phyloP scores from a whole-genome alignment of 2,888 invertebrate species.

The Cosmopolites sordidus region DNA sequence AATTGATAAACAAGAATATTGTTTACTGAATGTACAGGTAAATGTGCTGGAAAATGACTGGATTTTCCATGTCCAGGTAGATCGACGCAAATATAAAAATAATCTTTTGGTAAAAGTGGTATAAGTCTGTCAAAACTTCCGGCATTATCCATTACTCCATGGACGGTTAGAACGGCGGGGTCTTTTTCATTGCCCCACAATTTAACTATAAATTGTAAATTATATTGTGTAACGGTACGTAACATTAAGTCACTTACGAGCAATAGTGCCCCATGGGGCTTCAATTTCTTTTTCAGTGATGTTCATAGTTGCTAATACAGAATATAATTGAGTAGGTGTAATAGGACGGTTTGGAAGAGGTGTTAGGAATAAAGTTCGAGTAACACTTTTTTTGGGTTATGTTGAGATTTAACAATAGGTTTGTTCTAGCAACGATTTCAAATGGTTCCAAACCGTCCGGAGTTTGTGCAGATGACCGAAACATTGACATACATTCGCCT shows the following conservation, averaged over 20 bases:
- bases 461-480: too few species aligned
- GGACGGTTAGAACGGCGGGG: conserved; percentile 55
- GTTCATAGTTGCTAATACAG: conserved; percentile 13
- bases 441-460: too few species aligned
- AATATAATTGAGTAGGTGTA: too few species aligned
- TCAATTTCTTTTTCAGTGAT: conserved; percentile 29
- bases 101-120: conserved; percentile 50
- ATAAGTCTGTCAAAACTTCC: conserved; percentile 57
- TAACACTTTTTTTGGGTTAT: too few species aligned
- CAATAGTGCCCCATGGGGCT: conserved; percentile 36
- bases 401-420: too few species aligned
- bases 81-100: conserved; percentile 52
- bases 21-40: conserved; percentile 46
- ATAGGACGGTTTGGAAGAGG: too few species aligned
- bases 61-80: conserved; percentile 61
- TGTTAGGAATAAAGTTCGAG: too few species aligned
- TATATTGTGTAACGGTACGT: too few species aligned
- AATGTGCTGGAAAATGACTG: conserved; percentile 49
- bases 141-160: conserved; percentile 59
- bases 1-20: conserved; percentile 43
- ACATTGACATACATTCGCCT: too few species aligned
- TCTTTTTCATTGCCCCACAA: conserved; percentile 57
- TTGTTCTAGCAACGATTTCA: too few species aligned
- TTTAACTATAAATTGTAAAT: conserved; percentile 50
- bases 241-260: conserved; percentile 26